Evolutionary conservation across 2,888 invertebrate genomes (phyloP), one percentile per base, ranked within the genome.

Genomic region (Standfussiana lucernea): DNA sequence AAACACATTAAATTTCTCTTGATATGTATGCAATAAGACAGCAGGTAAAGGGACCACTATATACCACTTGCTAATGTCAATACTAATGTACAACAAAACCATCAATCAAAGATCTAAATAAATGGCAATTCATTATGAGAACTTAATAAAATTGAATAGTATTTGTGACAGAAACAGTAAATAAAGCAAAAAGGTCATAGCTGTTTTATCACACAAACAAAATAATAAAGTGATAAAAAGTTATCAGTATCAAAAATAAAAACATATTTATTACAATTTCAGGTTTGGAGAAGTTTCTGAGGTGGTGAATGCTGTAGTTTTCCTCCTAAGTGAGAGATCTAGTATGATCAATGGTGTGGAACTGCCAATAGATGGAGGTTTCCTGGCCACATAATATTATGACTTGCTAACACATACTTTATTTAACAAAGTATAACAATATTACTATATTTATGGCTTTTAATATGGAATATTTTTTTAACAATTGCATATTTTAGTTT

Each of bases 361-460:
- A 72, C 93, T 99, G 73, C 98, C 98, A 1, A 97, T 99, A 53
- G 99, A 99, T 91, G 99, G 99, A 40, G 99, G 99, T 79, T 97
- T 97, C 90, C 95, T 97, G 64, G 97, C 97, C 61, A 95, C 96
- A 93, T 97, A 96, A 93, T 83, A 77, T 61, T 70, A 35, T 37
- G 35, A 78, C 56, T 53, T 73, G 53, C 76, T 74, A 68, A 72
- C 40, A 72, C 72, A 62, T 69, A 69, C 70, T 76, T 50, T 37
- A 71, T 80, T 72, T 68, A 77, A 47, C 62, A 72, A 75, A 80
- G 3, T 47, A 59, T 80, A 77, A 72, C 64, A 61, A 50, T 72
- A 70, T 64, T 40, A 45, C 53, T 71, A 75, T 80, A 61, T 67
- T 67, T 79, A 65, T 79, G 75, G 78, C 83, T 83, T 81, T 62